Conservation (phyloP, 2,888 invertebrate species). For the Steinernema scapterisci region DNA sequence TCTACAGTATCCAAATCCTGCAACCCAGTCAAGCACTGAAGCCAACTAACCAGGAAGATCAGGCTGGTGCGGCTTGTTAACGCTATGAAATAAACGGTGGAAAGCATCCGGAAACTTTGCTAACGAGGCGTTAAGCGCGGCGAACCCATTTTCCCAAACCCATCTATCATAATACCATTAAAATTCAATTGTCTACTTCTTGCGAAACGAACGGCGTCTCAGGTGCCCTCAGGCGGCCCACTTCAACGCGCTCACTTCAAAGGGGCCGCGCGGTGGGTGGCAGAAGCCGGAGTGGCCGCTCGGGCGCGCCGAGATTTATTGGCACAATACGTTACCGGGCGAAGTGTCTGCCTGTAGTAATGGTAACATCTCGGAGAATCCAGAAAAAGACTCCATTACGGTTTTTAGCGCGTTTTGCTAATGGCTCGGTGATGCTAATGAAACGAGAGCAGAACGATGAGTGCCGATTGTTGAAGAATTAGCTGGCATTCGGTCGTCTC, state of each 20-base stretch:
- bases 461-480: slow-evolving; percentile 15
- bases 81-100: slow-evolving; percentile 13
- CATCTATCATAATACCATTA: slow-evolving; percentile 28
- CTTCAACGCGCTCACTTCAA: slow-evolving; percentile 25
- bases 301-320: slow-evolving; percentile 8
- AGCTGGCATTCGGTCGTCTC: neutral
- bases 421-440: slow-evolving; percentile 25
- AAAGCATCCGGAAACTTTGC: slow-evolving; percentile 28
- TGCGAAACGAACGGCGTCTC: slow-evolving; percentile 27
- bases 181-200: slow-evolving; percentile 29
- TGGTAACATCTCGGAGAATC: slow-evolving; percentile 22
- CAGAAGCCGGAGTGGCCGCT: neutral
- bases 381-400: slow-evolving; percentile 15
- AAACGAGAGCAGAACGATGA: neutral
- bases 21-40: too few relatives aligned
- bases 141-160: slow-evolving; percentile 28
- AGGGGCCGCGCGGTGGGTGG: slow-evolving; percentile 30
- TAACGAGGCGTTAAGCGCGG: slow-evolving; percentile 30
- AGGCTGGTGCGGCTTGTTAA: neutral
- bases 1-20: too few relatives aligned
- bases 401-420: slow-evolving; percentile 24
- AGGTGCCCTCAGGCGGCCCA: slow-evolving; percentile 31
- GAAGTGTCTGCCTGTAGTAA: slow-evolving; percentile 23
- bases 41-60: neutral
- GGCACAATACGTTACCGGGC: slow-evolving; percentile 26